Base-by-base conservation (phyloP, 2,888 invertebrate species). In the Hirtodrosophila trivittata region DNA sequence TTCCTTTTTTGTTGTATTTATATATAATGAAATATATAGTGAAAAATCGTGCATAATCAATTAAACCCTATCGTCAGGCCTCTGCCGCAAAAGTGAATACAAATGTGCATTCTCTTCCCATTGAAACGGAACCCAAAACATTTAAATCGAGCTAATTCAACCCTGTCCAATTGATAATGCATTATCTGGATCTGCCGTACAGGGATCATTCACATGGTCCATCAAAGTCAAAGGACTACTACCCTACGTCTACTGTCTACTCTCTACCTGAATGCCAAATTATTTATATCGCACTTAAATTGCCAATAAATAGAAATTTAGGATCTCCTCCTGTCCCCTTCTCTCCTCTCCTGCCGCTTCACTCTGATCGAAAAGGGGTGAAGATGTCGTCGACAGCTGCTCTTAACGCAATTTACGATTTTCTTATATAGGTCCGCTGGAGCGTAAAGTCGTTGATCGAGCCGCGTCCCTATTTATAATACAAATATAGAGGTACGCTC, bases 241-340 rank as follows among this genome's bases (percentile, higher is more conserved):
- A 12, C n/a, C n/a, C n/a, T n/a, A n/a, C n/a, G n/a, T n/a, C n/a
- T n/a, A n/a, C 35, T 12, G 8, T 8, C 7, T 6, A 6, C 32
- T 18, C n/a, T 25, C 75, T 80, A 80, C 78, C 78, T 80, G 85
- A 62, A 58, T 84, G 75, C 75, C 85, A 85, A 78, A 78, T 77
- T 85, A 82, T 85, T 78, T 78, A 85, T 72, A 78, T 85, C 78
- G 85, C 66, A 82, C 78, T 77, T 82, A 82, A 85, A 80, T 85
- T 80, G 78, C 75, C 78, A 85, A 80, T 80, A 78, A 85, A 80
- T 85, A 72, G 78, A 82, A 82, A 58, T 68, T 77, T 54, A 35
- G 64, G 62, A 35, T 65, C 68, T 39, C 10, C 18, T 30, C 41
- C 7, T 56, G 9, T 28, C 28, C 28, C 6, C 30, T n/a, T n/a